Evolutionary conservation across 2,113 vertebrate genomes (phyloP), one percentile per base, ranked within the genome.

Genomic region (Onychorhynchus coronatus): DNA sequence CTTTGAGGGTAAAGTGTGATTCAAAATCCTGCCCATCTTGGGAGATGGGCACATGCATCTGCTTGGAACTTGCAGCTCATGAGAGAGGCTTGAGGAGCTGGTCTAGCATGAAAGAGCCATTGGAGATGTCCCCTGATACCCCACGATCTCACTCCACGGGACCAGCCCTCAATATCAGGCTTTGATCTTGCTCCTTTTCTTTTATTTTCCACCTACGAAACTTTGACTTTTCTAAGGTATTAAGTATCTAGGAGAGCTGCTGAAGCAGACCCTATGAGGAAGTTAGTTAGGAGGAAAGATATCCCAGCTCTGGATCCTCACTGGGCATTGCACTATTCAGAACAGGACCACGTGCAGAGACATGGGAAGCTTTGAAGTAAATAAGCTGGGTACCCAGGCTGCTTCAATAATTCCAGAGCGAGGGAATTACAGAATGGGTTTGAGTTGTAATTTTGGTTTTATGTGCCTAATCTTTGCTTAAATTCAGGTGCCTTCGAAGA

Each of bases 391-490:
- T 86, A 37, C 42, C 19, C 39, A 63, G 35, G 37, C 41, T 79
- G 46, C 42, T 88, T 93, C 67, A 92, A 17, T 91, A 85, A 81
- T 87, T 95, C 56, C 56, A 79, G 81, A 94, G 77, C 47, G 52
- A 78, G 47, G 61, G 83, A 89, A 92, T 82, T 94, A 79, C 74
- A 53, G 65, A 85, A 8, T 4, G 44, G 20, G 31, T 21, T 68
- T 14, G 24, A 91, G 53, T 68, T 91, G 73, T 95, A 95, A 92
- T 92, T 95, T 92, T 91, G 74, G 73, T 65, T 95, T 96, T 91
- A 93, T 65, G 66, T 89, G 49, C 84, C 87, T 91, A 73, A 95
- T 91, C 84, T 89, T 80, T 88, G 41, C 70, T 82, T 72, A 87
- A 94, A 91, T 92, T 93, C 66, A 70, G 91, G 81, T 91, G 66